A percentile compares a stretch with the other conserved stretches of the same genome.
Conservation (phyloP, 2,888 invertebrate species). For the Cheilosia vernalis region DNA sequence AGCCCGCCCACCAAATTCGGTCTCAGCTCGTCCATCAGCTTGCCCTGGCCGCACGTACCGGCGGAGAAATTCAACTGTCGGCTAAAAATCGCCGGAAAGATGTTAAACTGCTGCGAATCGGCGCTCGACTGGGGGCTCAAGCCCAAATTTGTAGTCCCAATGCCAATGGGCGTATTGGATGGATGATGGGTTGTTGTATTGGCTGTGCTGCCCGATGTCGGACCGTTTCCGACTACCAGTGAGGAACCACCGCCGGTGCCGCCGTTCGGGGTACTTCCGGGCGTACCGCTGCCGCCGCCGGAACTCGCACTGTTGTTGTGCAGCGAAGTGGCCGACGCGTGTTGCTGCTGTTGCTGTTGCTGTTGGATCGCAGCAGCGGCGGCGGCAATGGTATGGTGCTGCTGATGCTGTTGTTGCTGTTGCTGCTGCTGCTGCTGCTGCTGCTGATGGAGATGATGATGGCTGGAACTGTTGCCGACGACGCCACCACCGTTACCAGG, state of each 20-base stretch:
- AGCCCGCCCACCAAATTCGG: constrained; percentile 92
- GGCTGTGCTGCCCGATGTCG: constrained; percentile 78
- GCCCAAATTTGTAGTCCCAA: constrained; percentile 80
- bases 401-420: constrained; percentile 77
- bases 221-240: constrained; percentile 81
- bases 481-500: constrained; percentile 86
- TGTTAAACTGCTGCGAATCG: constrained; percentile 91
- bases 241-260: constrained; percentile 77
- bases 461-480: constrained; percentile 81
- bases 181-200: constrained; percentile 76
- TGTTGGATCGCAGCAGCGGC: constrained; percentile 77
- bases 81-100: constrained; percentile 95
- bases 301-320: constrained; percentile 57
- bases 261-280: constrained; percentile 62
- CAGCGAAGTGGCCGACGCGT: constrained; percentile 56
- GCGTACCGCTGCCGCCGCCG: constrained; percentile 75
- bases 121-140: constrained; percentile 83
- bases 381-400: constrained; percentile 73
- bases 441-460: constrained; percentile 75
- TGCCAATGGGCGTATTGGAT: constrained; percentile 77
- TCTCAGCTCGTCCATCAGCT: constrained; percentile 94
- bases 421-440: constrained; percentile 68
- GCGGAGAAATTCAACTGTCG: constrained; percentile 92
- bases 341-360: constrained; percentile 83
- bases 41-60: constrained; percentile 89